These are phyloP conservation scores for Lagopus leucura DNA, from an alignment of 2,113 vertebrate genomes.

Conservation along the genomic window DNA sequence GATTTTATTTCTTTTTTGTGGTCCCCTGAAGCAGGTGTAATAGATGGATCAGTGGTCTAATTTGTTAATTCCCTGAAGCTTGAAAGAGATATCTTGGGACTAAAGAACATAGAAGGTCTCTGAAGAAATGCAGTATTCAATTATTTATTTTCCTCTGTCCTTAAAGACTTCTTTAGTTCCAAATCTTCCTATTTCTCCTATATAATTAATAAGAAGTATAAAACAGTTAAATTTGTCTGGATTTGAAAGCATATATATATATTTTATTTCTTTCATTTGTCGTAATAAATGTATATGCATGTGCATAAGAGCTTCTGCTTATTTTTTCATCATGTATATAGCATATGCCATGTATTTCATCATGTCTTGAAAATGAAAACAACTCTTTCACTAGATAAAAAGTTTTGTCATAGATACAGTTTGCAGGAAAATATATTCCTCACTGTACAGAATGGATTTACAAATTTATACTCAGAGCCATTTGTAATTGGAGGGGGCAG, in stretches of 20 bases:
- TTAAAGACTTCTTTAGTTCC: slow-evolving; percentile 54
- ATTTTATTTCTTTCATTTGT: neutral
- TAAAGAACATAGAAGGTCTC: slow-evolving; percentile 36
- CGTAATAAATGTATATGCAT: neutral
- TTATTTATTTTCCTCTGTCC: slow-evolving; percentile 66
- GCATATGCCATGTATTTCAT: neutral
- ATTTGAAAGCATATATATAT: neutral
- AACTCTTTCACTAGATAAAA: neutral
- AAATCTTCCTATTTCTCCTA: slow-evolving; percentile 52
- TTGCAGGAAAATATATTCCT: neutral
- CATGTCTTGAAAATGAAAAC: neutral
- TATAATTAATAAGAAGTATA: slow-evolving; percentile 60
- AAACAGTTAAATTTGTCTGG: slow-evolving; percentile 2
- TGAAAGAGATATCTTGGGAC: slow-evolving; percentile 46
- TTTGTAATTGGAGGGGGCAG: neutral
- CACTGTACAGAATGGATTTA: neutral
- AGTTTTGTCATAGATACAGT: neutral
- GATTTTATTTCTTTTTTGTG: neutral
- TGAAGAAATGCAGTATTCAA: slow-evolving; percentile 47
- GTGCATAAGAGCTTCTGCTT: neutral
- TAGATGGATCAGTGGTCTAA: slow-evolving; percentile 37
- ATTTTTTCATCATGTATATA: neutral
- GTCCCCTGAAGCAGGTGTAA: slow-evolving; percentile 36
- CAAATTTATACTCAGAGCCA: neutral
- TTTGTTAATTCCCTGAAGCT: slow-evolving; percentile 62